Evolutionary conservation across 2,888 invertebrate species (phyloP), one percentile per base, ranked within the genome.

Genomic region (Drosophila sordidula): DNA sequence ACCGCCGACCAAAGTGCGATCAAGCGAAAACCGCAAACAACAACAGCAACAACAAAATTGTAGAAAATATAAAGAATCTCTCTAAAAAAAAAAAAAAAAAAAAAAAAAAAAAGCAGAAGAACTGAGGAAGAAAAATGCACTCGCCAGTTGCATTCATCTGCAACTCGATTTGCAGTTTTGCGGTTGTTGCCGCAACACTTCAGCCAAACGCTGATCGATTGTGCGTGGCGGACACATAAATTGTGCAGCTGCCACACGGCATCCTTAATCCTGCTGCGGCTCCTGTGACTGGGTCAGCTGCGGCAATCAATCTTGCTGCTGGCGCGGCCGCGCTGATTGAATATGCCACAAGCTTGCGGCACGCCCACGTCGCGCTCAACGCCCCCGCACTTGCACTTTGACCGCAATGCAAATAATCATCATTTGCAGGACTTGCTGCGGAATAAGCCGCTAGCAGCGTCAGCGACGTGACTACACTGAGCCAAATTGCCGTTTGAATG

Each of bases 11-110:
- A 74, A 78, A 75, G 87, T 75, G 79, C 76, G 79, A 78, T 75
- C 76, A 77, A 75, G 81, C 87, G 78, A 87, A 82, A 83, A 81
- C 80, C 80, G 80, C 80, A 82, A 18, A 18, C 18, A 18, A 18
- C 18, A 18, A 18, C 18, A 18, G 69, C 70, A 67, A 69, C 50
- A 72, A 72, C 34, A 46, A 55, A 59, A 57, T 18, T 18, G 18
- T 18, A 18, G 18, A 70, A 61, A 65, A 45, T 42, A 47, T 41
- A 14, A 45, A 52, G 12, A 49, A 58, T 70, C 49, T 34, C 12
- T 34, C n/a, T n/a, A 70, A 49, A 58, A 44, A 16, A 46, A 39
- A 59, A 38, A 61, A 50, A 34, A 34, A 29, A 70, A 49, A 58
- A 44, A 16, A 46, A 39, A 59, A 38, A 61, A 50, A 34, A 34